A percentile compares a stretch with the other conserved stretches of the same genome.
Conservation (phyloP, 2,797 vertebrate genomes). For the Sphenodon punctatus region DNA sequence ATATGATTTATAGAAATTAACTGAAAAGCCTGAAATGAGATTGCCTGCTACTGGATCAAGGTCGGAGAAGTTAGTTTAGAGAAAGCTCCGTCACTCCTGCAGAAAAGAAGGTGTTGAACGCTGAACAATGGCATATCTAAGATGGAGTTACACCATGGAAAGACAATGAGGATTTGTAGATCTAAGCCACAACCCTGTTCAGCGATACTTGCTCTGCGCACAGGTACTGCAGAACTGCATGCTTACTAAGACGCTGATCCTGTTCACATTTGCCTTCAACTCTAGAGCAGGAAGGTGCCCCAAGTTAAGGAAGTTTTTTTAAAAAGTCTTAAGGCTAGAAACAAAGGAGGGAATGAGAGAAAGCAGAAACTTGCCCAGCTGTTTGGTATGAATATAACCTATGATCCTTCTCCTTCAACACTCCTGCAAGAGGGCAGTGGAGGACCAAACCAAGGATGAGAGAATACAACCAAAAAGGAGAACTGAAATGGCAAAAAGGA, state of each 20-base stretch:
- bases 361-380: background rate
- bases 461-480: too few species aligned
- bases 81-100: background rate
- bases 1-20: background rate
- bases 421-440: too few species aligned
- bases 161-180: background rate
- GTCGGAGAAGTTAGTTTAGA: background rate
- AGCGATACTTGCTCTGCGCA: too few species aligned
- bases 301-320: too few species aligned
- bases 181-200: background rate
- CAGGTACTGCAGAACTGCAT: too few species aligned
- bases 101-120: too few species aligned
- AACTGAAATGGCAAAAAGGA: too few species aligned
- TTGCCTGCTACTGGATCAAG: background rate
- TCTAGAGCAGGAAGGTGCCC: too few species aligned
- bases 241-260: too few species aligned
- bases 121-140: background rate
- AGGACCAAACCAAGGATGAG: too few species aligned
- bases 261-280: background rate
- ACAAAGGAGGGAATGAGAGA: background rate
- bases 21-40: background rate
- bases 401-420: background rate
- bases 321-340: background rate
- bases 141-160: background rate
- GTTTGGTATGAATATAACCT: background rate